These are phyloP conservation scores for Acanthornis magna DNA, from an alignment of 2,797 vertebrate genomes.

Conservation along the genomic window DNA sequence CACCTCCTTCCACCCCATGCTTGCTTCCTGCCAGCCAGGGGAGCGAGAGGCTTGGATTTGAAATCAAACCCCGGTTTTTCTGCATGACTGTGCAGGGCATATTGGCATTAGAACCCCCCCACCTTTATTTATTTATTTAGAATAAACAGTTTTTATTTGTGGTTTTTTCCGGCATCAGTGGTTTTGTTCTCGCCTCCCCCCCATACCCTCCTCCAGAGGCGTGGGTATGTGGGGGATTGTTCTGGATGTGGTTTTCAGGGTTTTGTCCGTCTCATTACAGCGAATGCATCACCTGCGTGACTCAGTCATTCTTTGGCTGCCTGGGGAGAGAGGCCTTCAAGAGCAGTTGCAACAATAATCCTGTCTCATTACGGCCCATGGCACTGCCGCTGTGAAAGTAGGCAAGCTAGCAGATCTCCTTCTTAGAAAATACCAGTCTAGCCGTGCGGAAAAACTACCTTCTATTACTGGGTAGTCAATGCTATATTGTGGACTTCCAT, in stretches of 20 bases:
- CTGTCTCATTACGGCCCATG: slow-evolving; percentile 34
- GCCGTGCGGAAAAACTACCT: slow-evolving; percentile 14
- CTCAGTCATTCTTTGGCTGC: slow-evolving; percentile 34
- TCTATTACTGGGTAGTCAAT: background rate
- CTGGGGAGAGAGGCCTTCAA: slow-evolving; percentile 17
- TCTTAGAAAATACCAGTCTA: slow-evolving; percentile 49
- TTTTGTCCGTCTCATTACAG: background rate
- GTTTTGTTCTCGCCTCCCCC: background rate
- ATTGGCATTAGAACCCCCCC: background rate
- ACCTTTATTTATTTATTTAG: background rate
- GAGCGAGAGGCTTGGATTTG: slow-evolving; percentile 3
- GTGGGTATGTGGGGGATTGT: background rate
- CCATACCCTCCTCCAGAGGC: background rate
- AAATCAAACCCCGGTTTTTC: slow-evolving; percentile 42
- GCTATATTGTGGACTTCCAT: background rate
- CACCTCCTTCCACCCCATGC: slow-evolving; percentile 25
- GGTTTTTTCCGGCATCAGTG: background rate
- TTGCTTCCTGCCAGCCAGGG: slow-evolving; percentile 27
- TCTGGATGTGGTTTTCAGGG: background rate
- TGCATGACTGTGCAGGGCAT: slow-evolving; percentile 8
- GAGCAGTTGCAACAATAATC: slow-evolving; percentile 36
- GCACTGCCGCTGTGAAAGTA: slow-evolving; percentile 46
- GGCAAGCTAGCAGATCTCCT: slow-evolving; percentile 43
- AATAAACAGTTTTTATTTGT: slow-evolving; percentile 34
- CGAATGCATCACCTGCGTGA: slow-evolving; percentile 17